phyloP scores from a whole-genome alignment of 2,888 invertebrate genomes.

The Agrochola lychnidis region DNA sequence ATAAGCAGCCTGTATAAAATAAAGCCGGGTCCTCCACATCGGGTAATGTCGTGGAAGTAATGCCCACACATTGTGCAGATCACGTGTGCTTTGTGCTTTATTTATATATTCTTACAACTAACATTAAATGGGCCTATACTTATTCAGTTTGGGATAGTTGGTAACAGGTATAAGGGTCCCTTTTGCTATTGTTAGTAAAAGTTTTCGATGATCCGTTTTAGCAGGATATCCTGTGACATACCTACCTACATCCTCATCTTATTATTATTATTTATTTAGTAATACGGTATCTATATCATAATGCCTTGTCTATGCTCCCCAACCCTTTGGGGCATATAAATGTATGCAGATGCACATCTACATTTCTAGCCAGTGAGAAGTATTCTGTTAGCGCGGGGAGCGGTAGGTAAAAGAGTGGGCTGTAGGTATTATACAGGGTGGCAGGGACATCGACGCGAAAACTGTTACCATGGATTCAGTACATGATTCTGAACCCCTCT shows the following conservation, averaged over 20 bases:
- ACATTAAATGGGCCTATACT: conserved; percentile 6
- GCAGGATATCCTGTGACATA: conserved; percentile 1
- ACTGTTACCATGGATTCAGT: too few species aligned
- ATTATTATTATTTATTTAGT: background rate
- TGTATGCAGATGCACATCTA: background rate
- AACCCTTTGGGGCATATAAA: background rate
- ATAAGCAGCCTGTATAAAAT: conserved; percentile 41
- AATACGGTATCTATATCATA: background rate
- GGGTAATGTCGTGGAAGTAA: conserved; percentile 65
- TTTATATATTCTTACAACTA: conserved; percentile 46
- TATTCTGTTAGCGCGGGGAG: too few species aligned
- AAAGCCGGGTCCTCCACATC: conserved; percentile 47
- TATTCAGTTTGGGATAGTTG: conserved; percentile 30
- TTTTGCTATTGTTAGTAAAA: conserved; percentile 20
- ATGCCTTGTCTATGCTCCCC: background rate
- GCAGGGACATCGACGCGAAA: too few species aligned
- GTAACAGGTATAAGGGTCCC: background rate
- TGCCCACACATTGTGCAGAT: conserved; percentile 37
- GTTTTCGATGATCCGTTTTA: conserved; percentile 28
- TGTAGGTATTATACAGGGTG: background rate
- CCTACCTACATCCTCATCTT: background rate
- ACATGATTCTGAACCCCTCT: too few species aligned
- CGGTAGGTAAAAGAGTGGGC: too few species aligned
- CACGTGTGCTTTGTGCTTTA: conserved; percentile 53
- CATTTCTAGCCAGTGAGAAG: background rate